Conservation (phyloP, 2,113 vertebrate species). For the Phoenicopterus ruber region DNA sequence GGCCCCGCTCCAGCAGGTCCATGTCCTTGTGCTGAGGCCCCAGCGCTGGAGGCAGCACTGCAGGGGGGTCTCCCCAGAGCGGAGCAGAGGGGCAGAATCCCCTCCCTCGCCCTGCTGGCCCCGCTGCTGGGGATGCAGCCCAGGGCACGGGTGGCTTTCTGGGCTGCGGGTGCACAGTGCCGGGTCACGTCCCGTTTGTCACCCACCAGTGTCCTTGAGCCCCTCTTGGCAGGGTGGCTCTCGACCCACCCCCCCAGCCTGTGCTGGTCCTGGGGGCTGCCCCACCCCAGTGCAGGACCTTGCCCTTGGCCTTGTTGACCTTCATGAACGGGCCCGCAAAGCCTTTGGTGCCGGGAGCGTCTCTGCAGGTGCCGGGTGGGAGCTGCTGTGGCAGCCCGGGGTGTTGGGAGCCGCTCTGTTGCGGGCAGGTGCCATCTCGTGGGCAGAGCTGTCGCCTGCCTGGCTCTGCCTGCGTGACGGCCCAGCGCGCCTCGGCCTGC, state of each 20-base stretch:
- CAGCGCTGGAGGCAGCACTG: not conserved
- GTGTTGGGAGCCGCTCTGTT: not conserved
- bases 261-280: rapidly evolving
- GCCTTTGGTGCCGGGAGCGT: not conserved
- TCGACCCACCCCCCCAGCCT: no score
- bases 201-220: not conserved
- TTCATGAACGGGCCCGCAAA: no score
- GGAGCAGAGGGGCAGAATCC: not conserved
- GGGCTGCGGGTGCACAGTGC: not conserved
- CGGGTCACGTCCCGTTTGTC: rapidly evolving
- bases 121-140: not conserved
- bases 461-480: no score
- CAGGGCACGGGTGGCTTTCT: rapidly evolving
- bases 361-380: not conserved
- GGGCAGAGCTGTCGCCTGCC: not conserved
- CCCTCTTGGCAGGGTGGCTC: no score
- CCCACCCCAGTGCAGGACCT: not conserved
- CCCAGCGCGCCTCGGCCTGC: not conserved
- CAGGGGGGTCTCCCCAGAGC: not conserved
- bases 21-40: not conserved
- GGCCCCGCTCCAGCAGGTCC: no score
- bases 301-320: not conserved
- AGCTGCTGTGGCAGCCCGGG: not conserved
- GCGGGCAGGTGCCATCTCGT: not conserved
- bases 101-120: not conserved